Conservation (phyloP, 2,797 vertebrate species). For the Peromyscus attwateri region DNA sequence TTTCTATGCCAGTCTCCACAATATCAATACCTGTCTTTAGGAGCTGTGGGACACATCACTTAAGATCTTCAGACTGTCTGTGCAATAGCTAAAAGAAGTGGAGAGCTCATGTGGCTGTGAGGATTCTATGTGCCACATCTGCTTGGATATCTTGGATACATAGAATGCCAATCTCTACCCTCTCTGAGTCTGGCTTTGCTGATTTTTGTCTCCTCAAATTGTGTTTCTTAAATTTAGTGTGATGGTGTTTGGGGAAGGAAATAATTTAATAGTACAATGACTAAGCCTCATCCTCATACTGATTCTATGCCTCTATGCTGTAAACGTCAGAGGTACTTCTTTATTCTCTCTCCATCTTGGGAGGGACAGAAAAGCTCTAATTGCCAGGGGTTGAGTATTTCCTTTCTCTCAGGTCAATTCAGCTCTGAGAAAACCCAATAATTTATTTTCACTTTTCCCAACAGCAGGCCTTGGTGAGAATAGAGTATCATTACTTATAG, state of each 20-base stretch:
- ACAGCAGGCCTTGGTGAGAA: neutral
- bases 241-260: neutral
- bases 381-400: neutral
- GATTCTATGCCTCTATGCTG: neutral
- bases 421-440: neutral
- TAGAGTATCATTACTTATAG: neutral
- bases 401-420: neutral
- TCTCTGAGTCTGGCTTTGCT: neutral
- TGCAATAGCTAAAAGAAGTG: neutral
- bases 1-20: neutral
- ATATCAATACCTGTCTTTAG: neutral
- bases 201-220: neutral
- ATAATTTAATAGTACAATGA: neutral
- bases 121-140: neutral
- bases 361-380: neutral
- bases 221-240: neutral
- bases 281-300: neutral
- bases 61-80: neutral
- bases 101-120: neutral
- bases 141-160: neutral
- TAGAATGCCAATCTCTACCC: neutral
- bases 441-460: neutral
- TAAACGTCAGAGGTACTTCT: neutral
- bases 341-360: too few species aligned
- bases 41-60: neutral